These are phyloP conservation scores for Arbacia lixula DNA, from an alignment of 53 echinoderm and acorn worm species.

Conservation along the genomic window DNA sequence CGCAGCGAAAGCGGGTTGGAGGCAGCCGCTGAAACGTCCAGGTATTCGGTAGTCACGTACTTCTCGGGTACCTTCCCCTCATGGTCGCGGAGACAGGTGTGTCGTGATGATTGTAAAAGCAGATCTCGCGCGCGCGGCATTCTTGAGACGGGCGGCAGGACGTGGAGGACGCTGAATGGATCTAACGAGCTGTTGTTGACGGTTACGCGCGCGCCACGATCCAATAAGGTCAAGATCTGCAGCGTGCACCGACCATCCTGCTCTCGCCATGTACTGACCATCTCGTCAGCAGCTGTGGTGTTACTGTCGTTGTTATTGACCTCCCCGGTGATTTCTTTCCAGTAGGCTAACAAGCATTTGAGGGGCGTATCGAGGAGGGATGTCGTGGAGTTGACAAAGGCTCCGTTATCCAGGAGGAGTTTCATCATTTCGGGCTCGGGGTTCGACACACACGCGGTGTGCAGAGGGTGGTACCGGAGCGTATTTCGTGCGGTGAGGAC, in stretches of 20 bases:
- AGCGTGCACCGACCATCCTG: background rate
- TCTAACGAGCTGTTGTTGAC: background rate
- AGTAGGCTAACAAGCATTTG: constrained; percentile 54
- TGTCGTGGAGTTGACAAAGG: constrained; percentile 67
- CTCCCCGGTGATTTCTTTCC: constrained; percentile 24
- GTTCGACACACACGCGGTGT: constrained; percentile 74
- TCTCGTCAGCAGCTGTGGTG: background rate
- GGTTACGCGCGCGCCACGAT: constrained; percentile 20
- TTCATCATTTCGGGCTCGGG: constrained; percentile 56
- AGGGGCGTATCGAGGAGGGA: constrained; percentile 65
- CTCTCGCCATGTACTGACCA: background rate
- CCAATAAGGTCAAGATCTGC: constrained; percentile 6
- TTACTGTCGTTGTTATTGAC: background rate
- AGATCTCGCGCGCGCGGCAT: constrained; percentile 1
- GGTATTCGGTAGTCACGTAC: background rate
- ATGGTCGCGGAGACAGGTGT: background rate
- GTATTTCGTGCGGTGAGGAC: constrained; percentile 70
- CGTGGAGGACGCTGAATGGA: constrained; percentile 5
- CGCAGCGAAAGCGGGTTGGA: constrained; percentile 33
- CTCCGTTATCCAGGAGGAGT: constrained; percentile 65
- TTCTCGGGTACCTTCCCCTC: constrained; percentile 1
- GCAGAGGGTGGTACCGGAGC: constrained; percentile 74
- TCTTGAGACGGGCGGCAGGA: background rate
- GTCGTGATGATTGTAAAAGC: background rate
- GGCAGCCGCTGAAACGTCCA: background rate